A percentile compares a stretch with the other conserved stretches of the same genome.
Conservation (phyloP, 1,140 invertebrate species). For the Caenorhabditis brenneri region DNA sequence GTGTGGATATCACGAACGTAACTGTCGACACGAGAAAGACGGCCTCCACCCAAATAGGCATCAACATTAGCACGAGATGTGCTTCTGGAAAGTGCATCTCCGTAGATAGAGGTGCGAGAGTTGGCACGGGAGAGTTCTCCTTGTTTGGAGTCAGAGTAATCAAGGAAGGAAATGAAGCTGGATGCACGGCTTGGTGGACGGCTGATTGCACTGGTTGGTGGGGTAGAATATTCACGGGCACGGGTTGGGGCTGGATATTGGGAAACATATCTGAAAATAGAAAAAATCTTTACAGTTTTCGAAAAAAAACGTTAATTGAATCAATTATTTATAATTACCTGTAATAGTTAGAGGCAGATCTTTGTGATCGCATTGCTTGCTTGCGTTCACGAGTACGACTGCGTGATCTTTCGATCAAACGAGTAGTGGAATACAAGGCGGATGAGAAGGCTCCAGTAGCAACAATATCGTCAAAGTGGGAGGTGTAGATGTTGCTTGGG, state of each 20-base stretch:
- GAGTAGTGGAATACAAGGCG: conserved; percentile 65
- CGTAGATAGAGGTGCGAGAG: conserved; percentile 68
- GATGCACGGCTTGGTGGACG: conserved; percentile 63
- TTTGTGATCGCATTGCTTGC: conserved; percentile 64
- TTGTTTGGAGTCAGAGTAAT: conserved; percentile 67
- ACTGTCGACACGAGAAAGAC: conserved; percentile 69
- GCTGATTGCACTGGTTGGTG: conserved; percentile 62
- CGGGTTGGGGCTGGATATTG: conserved; percentile 66
- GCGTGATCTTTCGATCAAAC: conserved; percentile 68
- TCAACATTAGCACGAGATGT: conserved; percentile 69
- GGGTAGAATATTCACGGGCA: conserved; percentile 67
- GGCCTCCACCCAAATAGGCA: conserved; percentile 63
- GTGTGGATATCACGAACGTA: conserved; percentile 67
- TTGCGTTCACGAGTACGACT: conserved; percentile 70
- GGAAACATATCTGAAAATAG: conserved; percentile 64
- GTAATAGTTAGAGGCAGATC: conserved; percentile 67
- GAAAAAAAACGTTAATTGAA: not conserved
- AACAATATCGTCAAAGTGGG: conserved; percentile 68
- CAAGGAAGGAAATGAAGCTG: conserved; percentile 70
- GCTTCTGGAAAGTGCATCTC: conserved; percentile 64
- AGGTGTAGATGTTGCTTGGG: conserved; percentile 64
- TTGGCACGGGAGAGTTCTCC: conserved; percentile 63
- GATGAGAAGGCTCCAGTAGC: conserved; percentile 64
- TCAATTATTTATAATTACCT: conserved; percentile 49
- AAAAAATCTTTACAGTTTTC: too few relatives aligned